phyloP scores from a whole-genome alignment of 2,888 invertebrate species.

The Meteorus colon region DNA sequence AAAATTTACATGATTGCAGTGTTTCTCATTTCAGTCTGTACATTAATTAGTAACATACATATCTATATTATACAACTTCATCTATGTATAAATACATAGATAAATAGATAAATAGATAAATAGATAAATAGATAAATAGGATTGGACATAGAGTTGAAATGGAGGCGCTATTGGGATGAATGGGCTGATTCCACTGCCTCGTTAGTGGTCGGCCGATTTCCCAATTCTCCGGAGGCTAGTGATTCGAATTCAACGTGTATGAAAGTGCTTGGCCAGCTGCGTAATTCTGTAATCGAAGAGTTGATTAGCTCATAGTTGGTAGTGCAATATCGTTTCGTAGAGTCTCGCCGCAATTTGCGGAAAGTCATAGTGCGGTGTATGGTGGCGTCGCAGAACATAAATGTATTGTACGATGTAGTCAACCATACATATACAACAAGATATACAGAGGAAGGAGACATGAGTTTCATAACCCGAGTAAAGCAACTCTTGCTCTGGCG shows the following conservation, averaged over 20 bases:
- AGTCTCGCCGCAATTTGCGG: slow-evolving; percentile 56
- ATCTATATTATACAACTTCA: too few species aligned
- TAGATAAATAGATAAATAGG: not conserved
- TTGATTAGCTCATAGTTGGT: slow-evolving; percentile 56
- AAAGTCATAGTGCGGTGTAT: slow-evolving; percentile 12
- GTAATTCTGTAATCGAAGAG: slow-evolving; percentile 54
- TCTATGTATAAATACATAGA: too few species aligned
- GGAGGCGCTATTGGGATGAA: not conserved
- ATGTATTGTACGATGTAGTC: not conserved
- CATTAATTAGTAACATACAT: not conserved
- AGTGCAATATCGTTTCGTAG: slow-evolving; percentile 57
- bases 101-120: not conserved
- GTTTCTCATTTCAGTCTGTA: not conserved
- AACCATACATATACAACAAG: not conserved
- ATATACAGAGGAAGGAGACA: not conserved
- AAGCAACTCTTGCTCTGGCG: slow-evolving; percentile 27
- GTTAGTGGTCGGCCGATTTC: slow-evolving; percentile 45
- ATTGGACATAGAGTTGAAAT: not conserved
- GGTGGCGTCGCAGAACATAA: not conserved
- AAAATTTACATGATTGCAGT: slow-evolving; percentile 31
- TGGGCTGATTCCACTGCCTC: slow-evolving; percentile 43
- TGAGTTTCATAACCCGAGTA: slow-evolving; percentile 41
- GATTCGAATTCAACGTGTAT: slow-evolving; percentile 39
- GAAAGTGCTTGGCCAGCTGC: slow-evolving; percentile 39
- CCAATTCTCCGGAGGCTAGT: slow-evolving; percentile 46